Evolutionary conservation across 2,797 vertebrate species (phyloP), one percentile per base, ranked within the genome.

Genomic region (Adelosebastes latens): DNA sequence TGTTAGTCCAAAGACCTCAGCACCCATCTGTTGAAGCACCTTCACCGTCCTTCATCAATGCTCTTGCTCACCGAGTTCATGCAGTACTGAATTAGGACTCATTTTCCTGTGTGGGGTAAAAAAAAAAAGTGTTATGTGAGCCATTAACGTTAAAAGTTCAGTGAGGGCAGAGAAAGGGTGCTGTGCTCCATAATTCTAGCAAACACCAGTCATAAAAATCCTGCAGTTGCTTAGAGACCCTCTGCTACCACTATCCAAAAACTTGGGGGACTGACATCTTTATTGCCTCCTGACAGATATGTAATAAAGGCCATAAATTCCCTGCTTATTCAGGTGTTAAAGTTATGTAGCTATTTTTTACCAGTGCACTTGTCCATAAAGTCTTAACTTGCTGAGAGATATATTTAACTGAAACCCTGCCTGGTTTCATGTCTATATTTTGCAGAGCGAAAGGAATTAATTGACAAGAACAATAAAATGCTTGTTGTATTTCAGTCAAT

Each of bases 271-370:
- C 77, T 72, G 63, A 82, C 32, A 62, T 72, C 68, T 91, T 90
- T 92, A 93, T 84, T 75, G 68, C 83, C 39, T 84, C 78, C 18
- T 89, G 86, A 86, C 89, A 90, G 75, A 82, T 84, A 64, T 75
- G 76, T 83, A 88, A 88, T 88, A 72, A 87, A 87, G 42, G 61
- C 58, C 58, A 85, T 90, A 89, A 74, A 92, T 91, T 32, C n/a
- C 59, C 58, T 64, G 62, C 77, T 66, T 83, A 70, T 66, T 85
- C 81, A 58, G 74, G 75, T 76, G 74, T 82, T 81, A 55, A 75
- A 82, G 52, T 68, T 36, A 72, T 87, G 80, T 65, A 32, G 67
- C 49, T 85, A 5, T 86, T 88, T 75, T 70, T 75, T 70, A 70
- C 20, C 55, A 25, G 52, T 63, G 34, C 66, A 58, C 53, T 46